Base-by-base conservation (phyloP, 2,888 invertebrate genomes). In the Octonoba sinensis region DNA sequence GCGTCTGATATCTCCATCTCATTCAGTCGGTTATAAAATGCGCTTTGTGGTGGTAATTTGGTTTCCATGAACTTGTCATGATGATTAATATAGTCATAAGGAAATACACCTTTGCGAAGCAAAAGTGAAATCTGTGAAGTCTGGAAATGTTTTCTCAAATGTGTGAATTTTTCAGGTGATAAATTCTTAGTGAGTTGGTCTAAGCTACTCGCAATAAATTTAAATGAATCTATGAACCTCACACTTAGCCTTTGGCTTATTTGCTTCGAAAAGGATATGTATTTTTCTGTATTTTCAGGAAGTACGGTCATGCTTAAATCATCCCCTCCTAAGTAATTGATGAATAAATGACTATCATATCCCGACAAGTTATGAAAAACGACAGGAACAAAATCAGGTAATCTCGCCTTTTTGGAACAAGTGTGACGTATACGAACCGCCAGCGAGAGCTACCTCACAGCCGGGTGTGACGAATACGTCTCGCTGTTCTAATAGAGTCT, bases 71-170 rank as follows among this genome's bases (percentile, higher is more conserved):
- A 87, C 66, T 73, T 84, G 44, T 85, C 81, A 54, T 71, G 81
- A 18, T 84, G 84, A 66, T 86, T 83, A 83, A 87, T 86, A 70
- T 86, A 86, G 51, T 87, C 86, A 85, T 87, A 88, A 54, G 54
- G 60, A 60, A 86, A 87, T 2, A 86, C 83, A n/a, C 86, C 85
- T 84, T 87, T 87, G 67, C 57, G 78, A 2, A 56, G 60, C 60
- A 85, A 64, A 0, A 82, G n/a, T 57, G 75, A 69, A 16, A 62
- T 56, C 18, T 83, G 51, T 12, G 71, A 18, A n/a, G 70, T 8
- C 11, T 71, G 16, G 46, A 84, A 85, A 69, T 84, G 83, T 51
- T 82, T 62, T 67, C 54, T 70, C 65, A 47, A 49, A 24, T 83
- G 79, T 73, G 62, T 16, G 13, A 83, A 56, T 76, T 82, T 54